These are phyloP conservation scores for Halocynthia roretzi DNA, from an alignment of 23 tunicate species.

Conservation along the genomic window DNA sequence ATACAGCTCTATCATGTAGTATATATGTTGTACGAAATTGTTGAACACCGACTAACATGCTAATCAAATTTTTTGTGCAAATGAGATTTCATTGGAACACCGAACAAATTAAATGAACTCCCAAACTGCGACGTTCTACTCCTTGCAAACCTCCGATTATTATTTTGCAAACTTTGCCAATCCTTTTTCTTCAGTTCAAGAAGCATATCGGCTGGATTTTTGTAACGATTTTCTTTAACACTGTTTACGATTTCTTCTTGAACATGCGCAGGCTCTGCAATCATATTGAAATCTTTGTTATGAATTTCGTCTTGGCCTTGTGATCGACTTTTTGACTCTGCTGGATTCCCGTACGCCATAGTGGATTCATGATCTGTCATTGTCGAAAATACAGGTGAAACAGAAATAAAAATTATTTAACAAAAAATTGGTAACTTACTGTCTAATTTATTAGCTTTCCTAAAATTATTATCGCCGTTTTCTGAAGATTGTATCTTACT, in stretches of 20 bases:
- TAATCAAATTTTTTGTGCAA: too few species aligned
- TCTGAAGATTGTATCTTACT: too few species aligned
- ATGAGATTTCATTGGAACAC: conserved; percentile 22
- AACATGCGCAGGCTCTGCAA: too few species aligned
- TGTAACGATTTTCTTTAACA: conserved; percentile 6
- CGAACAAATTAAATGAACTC: conserved; percentile 73
- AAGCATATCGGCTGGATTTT: conserved; percentile 58
- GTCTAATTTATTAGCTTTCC: too few species aligned
- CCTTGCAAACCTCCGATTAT: background rate
- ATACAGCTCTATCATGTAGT: too few species aligned
- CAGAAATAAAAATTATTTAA: too few species aligned
- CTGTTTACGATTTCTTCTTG: too few species aligned
- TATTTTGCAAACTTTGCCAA: conserved; percentile 1
- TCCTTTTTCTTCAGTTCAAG: conserved; percentile 53
- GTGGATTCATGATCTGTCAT: background rate
- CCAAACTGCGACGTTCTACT: conserved; percentile 3
- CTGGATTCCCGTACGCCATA: background rate
- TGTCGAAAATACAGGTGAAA: background rate
- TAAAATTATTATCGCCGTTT: too few species aligned
- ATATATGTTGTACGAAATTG: too few species aligned
- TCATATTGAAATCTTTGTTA: background rate
- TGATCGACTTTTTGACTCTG: background rate
- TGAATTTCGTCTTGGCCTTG: background rate
- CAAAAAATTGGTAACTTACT: too few species aligned
- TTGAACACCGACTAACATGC: too few species aligned